Percentiles rank a stretch among this genome's conserved stretches.
Conservation (phyloP, 1,140 invertebrate genomes). For the Neodiprion virginianus region DNA sequence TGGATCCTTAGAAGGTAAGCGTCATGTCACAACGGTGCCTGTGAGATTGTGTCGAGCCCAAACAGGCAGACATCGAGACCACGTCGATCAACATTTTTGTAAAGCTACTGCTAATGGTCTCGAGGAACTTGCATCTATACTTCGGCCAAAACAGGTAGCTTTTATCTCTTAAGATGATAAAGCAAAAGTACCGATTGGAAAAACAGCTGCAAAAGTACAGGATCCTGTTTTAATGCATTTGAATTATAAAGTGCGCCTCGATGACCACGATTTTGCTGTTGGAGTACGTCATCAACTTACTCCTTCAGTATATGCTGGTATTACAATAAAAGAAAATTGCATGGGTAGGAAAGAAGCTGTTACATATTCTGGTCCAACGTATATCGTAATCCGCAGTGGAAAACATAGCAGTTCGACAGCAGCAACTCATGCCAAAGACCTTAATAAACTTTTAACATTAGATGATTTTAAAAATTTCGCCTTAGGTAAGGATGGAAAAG, state of each 20-base stretch:
- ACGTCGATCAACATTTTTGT: constrained; percentile 24
- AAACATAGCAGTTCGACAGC: constrained; percentile 44
- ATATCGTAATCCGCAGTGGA: constrained; percentile 48
- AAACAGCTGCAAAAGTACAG: constrained; percentile 53
- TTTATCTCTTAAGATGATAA: constrained; percentile 43
- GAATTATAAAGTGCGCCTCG: constrained; percentile 50
- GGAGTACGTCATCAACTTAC: constrained; percentile 49
- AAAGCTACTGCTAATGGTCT: constrained; percentile 13
- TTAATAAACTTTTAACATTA: constrained; percentile 34
- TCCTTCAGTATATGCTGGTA: constrained; percentile 45
- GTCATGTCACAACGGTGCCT: constrained; percentile 23
- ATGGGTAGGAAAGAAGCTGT: constrained; percentile 27
- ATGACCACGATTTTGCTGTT: constrained; percentile 59
- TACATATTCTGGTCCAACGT: constrained; percentile 52
- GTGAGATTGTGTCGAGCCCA: constrained; percentile 23
- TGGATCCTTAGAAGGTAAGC: constrained; percentile 23
- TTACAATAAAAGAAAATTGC: constrained; percentile 35
- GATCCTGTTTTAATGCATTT: constrained; percentile 29
- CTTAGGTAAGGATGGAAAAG: constrained; percentile 31
- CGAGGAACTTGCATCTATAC: constrained; percentile 22
- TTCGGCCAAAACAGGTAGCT: constrained; percentile 25
- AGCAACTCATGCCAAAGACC: constrained; percentile 39
- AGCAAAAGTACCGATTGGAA: constrained; percentile 53
- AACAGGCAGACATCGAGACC: constrained; percentile 14
- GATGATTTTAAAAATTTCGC: constrained; percentile 34